Percentiles rank a stretch among this genome's conserved stretches.
Evolutionary conservation across 2,797 vertebrate species (phyloP).

Genomic region (Borostomias antarcticus): DNA sequence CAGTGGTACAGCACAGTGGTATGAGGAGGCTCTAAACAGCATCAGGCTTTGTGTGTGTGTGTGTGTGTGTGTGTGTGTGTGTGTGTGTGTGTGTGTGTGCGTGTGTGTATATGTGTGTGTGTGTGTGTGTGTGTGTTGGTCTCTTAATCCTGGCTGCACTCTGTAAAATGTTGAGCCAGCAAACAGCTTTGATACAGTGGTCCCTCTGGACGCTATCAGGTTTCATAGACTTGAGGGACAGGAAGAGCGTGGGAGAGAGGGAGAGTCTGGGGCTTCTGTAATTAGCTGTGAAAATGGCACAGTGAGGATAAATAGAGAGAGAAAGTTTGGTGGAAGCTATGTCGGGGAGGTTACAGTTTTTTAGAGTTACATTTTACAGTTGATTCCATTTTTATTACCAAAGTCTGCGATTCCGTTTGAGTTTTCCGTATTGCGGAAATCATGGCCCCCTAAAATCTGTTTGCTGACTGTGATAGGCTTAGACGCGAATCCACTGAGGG

Average conservation of each 20-base stretch:
- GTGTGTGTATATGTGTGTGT: background rate
- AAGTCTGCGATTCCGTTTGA: too few relatives aligned
- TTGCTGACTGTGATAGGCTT: too few relatives aligned
- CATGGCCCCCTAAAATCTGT: too few relatives aligned
- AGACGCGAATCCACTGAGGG: too few relatives aligned
- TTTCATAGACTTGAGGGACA: constrained; percentile 10
- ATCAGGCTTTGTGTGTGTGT: constrained; percentile 2
- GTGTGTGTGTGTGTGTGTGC: background rate
- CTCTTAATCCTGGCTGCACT: constrained; percentile 49
- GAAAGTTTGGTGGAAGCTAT: background rate
- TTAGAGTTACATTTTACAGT: too few relatives aligned
- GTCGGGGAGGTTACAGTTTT: too few relatives aligned
- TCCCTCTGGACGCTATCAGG: constrained; percentile 35
- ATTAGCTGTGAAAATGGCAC: background rate
- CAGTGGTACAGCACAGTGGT: background rate
- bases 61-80: background rate
- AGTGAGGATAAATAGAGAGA: background rate
- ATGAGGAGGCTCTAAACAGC: background rate
- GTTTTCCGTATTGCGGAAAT: too few relatives aligned
- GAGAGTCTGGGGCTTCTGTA: background rate
- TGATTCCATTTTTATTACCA: too few relatives aligned
- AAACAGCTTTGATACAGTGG: constrained; percentile 60
- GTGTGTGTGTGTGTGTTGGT: constrained; percentile 12
- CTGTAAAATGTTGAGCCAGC: constrained; percentile 50
- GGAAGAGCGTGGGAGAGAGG: constrained; percentile 54